Base-by-base conservation (phyloP, 2,888 invertebrate genomes). In the Aspidiotus rigidus region DNA sequence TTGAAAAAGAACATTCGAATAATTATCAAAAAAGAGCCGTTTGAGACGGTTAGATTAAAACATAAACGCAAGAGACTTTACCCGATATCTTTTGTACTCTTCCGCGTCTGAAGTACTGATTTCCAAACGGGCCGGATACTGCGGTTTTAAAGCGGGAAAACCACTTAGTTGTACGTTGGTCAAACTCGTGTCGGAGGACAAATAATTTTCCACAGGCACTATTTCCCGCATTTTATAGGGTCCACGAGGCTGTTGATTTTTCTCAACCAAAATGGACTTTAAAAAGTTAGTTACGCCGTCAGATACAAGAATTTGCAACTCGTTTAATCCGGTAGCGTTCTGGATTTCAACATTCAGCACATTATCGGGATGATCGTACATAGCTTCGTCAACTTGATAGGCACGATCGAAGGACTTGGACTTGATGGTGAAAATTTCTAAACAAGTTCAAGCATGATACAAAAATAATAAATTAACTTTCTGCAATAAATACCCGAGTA, bases 151-250 rank as follows among this genome's bases (percentile, higher is more conserved):
- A 41, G 59, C 40, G 2, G 66, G 66, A 15, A 59, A 66, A n/a
- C 66, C 66, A 13, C n/a, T 57, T n/a, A 66, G 40, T n/a, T 57
- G 42, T 56, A 66, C 66, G 39, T 49, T 57, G 44, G 16, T 44
- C 44, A 66, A 28, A 16, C 57, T 44, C 6, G 66, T 57, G 59
- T 59, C 49, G 42, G 15, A 7, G 0, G 59, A 39, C 2, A 49
- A 41, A 17, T 49, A 66, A n/a, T 66, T 59, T 16, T 66, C 66
- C 66, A 66, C 9, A 9, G n/a, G 17, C 8, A 66, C 9, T 0
- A 59, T 57, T 39, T 66, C 66, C 49, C 39, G 57, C 1, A 66
- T 49, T 28, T 66, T 66, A 42, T 44, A 57, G 2, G 8, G 8
- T 28, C 16, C n/a, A 15, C 10, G 9, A 16, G 42, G 57, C 1